Evolutionary conservation across 2,797 vertebrate species (phyloP).

Genomic region (Ptychadena robeensis): DNA sequence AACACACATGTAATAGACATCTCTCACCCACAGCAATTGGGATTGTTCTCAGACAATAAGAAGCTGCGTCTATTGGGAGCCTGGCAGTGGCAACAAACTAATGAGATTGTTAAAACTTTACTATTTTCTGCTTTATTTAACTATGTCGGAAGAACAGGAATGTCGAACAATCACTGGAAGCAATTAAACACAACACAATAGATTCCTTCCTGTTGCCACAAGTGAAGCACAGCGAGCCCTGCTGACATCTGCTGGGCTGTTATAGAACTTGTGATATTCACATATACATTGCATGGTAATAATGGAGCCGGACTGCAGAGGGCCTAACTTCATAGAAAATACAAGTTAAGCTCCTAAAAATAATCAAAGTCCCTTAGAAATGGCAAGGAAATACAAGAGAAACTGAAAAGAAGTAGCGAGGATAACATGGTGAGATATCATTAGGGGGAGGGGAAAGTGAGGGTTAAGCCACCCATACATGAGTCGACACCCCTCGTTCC

Average conservation of each 20-base stretch:
- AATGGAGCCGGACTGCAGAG: background rate
- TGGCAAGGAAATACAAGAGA: no score
- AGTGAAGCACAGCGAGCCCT: background rate
- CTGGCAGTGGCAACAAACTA: background rate
- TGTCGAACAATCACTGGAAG: slow-evolving; percentile 56
- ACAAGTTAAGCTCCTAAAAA: no score
- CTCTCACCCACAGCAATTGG: background rate
- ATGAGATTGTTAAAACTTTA: slow-evolving; percentile 9
- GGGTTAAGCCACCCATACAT: no score
- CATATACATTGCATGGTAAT: background rate
- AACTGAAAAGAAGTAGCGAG: no score
- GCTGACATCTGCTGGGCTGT: slow-evolving; percentile 44
- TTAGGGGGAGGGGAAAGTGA: no score
- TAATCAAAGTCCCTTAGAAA: no score
- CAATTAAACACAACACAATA: slow-evolving; percentile 54
- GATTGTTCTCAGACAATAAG: slow-evolving; percentile 4
- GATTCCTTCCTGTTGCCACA: slow-evolving; percentile 22
- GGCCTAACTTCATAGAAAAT: no score
- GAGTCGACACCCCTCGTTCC: no score
- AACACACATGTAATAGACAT: background rate
- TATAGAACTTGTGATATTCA: background rate
- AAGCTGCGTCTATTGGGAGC: background rate
- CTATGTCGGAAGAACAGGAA: slow-evolving; percentile 38
- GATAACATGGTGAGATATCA: no score
- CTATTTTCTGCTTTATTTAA: slow-evolving; percentile 38